A percentile compares a stretch with the other conserved stretches of the same genome.
phyloP scores from a whole-genome alignment of 2,797 vertebrate genomes.

The Borostomias antarcticus region DNA sequence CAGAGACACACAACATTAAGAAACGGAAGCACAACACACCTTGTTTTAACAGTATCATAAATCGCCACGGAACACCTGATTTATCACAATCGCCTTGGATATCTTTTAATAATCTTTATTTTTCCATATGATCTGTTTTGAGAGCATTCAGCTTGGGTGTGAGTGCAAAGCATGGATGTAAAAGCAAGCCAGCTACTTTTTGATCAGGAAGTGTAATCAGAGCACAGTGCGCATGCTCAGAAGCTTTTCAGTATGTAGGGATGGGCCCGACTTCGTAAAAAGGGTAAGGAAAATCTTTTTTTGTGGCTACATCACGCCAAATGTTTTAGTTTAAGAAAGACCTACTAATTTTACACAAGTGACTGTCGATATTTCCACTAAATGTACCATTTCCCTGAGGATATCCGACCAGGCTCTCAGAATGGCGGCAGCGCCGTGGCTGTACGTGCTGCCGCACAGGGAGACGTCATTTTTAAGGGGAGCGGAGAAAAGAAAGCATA shows the following conservation, averaged over 20 bases:
- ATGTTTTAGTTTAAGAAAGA: too few relatives aligned
- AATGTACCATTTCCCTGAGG: constrained; percentile 22
- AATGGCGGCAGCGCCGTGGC: constrained; percentile 73
- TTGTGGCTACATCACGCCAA: neutral
- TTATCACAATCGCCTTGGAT: too few relatives aligned
- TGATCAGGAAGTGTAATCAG: constrained; percentile 74
- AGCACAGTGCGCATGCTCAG: constrained; percentile 73
- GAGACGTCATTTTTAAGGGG: constrained; percentile 82
- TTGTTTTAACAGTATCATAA: too few relatives aligned
- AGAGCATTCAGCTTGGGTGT: too few relatives aligned
- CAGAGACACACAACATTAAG: too few relatives aligned
- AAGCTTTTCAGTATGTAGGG: constrained; percentile 65
- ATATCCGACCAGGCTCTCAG: constrained; percentile 53
- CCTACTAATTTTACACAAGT: constrained; percentile 1
- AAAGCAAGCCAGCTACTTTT: neutral
- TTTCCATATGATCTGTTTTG: too few relatives aligned
- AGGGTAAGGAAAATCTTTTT: constrained; percentile 70
- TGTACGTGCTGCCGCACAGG: constrained; percentile 80
- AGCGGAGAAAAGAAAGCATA: constrained; percentile 70
- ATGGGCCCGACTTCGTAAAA: constrained; percentile 74
- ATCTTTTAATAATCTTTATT: too few relatives aligned
- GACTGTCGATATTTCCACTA: neutral
- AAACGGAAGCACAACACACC: too few relatives aligned
- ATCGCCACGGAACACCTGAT: too few relatives aligned
- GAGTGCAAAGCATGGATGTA: neutral